A percentile compares a stretch with the other conserved stretches of the same genome.
These are phyloP conservation scores for Dendrocincla fuliginosa DNA, from an alignment of 2,797 vertebrate species.

Conservation along the genomic window DNA sequence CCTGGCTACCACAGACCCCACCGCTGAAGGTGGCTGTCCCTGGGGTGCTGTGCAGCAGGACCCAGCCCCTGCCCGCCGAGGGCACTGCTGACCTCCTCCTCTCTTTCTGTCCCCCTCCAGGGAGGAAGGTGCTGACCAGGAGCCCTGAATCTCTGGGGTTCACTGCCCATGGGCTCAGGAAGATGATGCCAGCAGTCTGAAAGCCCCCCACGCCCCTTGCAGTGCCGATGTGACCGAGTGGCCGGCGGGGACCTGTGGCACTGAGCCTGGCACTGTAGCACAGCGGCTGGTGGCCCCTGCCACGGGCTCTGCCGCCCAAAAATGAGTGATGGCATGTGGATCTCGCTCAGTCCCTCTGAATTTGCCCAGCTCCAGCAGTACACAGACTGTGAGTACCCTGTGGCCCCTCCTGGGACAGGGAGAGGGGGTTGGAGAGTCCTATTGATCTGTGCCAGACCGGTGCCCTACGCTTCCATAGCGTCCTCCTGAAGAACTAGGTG, in stretches of 20 bases:
- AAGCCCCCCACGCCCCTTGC: accelerated
- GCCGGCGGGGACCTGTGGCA: accelerated
- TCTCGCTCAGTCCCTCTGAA: conserved; percentile 88
- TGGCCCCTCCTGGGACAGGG: accelerated
- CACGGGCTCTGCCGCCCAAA: not conserved
- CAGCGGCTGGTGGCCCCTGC: not conserved
- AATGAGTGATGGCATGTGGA: conserved; percentile 88
- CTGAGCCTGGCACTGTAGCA: not conserved
- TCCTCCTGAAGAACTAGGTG: not conserved
- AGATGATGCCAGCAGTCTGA: not conserved
- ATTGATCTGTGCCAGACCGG: accelerated
- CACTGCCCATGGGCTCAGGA: not conserved
- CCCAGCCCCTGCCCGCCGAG: not conserved
- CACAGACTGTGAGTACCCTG: conserved; percentile 87
- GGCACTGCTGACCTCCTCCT: not conserved
- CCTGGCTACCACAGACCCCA: too few relatives aligned
- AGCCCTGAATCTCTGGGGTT: not conserved
- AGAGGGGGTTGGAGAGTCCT: not conserved
- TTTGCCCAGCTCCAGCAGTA: conserved; percentile 93
- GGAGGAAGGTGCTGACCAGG: not conserved
- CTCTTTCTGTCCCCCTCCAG: not conserved
- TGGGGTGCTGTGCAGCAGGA: accelerated
- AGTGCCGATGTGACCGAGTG: not conserved
- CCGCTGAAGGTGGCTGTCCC: not conserved
- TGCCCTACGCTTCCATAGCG: not conserved